Evolutionary conservation across 2,888 invertebrate genomes (phyloP).

Genomic region (Drosophila emarginata): DNA sequence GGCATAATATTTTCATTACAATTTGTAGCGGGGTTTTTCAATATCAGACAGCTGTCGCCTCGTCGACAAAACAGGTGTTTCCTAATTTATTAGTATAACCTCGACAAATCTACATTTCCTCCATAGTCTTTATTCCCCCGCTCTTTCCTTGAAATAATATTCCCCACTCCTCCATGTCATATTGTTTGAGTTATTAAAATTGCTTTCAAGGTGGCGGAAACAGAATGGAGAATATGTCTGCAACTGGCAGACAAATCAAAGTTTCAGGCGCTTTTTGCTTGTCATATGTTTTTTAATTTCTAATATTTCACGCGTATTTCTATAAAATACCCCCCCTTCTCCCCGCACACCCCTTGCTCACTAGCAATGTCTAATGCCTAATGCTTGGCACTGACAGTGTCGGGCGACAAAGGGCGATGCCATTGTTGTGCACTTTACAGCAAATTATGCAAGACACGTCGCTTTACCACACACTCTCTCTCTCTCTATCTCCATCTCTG

Average conservation of each 20-base stretch:
- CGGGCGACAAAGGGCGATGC: constrained; percentile 31
- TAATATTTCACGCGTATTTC: constrained; percentile 69
- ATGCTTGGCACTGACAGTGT: constrained; percentile 49
- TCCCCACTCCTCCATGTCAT: constrained; percentile 2
- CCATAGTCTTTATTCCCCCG: too few relatives aligned
- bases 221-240: constrained; percentile 44
- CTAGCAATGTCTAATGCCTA: constrained; percentile 46
- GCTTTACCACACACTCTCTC: constrained; percentile 21
- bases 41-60: constrained; percentile 55
- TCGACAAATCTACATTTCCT: not conserved
- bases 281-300: constrained; percentile 77
- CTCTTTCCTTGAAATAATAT: not conserved
- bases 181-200: constrained; percentile 28
- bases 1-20: constrained; percentile 72
- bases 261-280: constrained; percentile 55
- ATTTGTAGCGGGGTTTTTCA: constrained; percentile 20
- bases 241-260: constrained; percentile 73
- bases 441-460: constrained; percentile 76
- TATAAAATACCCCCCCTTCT: not conserved
- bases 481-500: not conserved
- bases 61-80: constrained; percentile 65
- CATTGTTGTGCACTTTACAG: constrained; percentile 73
- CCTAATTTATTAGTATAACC: constrained; percentile 66
- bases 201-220: constrained; percentile 13
- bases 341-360: not conserved